These are phyloP conservation scores for Scolanthus callimorphus DNA, from an alignment of 92 coral and sea anemone genomes.

Conservation along the genomic window DNA sequence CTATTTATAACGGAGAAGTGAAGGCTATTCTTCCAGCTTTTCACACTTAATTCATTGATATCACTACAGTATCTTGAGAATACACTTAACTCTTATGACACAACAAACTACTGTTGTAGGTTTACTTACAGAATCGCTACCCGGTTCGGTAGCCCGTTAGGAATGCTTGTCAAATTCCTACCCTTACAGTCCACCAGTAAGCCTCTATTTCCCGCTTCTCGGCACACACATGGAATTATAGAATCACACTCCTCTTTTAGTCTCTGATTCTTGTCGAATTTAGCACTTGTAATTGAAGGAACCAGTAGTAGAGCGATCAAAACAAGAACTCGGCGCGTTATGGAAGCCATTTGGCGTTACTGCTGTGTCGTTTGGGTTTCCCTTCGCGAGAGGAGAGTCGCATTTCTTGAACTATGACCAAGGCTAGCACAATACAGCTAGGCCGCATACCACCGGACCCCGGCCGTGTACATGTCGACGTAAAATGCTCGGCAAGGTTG, in stretches of 20 bases:
- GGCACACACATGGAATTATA: background rate
- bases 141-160: slow-evolving; percentile 1
- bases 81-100: background rate
- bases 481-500: slow-evolving; percentile 1
- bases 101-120: background rate
- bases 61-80: too few relatives aligned
- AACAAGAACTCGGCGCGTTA: too few relatives aligned
- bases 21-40: background rate
- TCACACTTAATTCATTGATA: background rate
- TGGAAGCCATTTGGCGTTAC: too few relatives aligned
- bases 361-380: background rate
- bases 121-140: slow-evolving; percentile 9
- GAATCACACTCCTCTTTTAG: background rate
- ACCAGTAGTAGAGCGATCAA: too few relatives aligned
- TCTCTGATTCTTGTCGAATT: too few relatives aligned
- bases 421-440: background rate
- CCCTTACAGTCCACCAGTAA: slow-evolving; percentile 4
- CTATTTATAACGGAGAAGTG: background rate
- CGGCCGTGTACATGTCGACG: background rate
- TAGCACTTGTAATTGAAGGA: too few relatives aligned
- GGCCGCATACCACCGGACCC: too few relatives aligned
- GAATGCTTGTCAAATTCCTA: background rate
- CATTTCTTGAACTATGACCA: slow-evolving; percentile 1
- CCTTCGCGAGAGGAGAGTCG: background rate
- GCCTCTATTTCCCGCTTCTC: too few relatives aligned